Evolutionary conservation across 35 echinoderm and acorn worm genomes (phyloP), one percentile per base, ranked within the genome.

Genomic region (Apostichopus californicus): DNA sequence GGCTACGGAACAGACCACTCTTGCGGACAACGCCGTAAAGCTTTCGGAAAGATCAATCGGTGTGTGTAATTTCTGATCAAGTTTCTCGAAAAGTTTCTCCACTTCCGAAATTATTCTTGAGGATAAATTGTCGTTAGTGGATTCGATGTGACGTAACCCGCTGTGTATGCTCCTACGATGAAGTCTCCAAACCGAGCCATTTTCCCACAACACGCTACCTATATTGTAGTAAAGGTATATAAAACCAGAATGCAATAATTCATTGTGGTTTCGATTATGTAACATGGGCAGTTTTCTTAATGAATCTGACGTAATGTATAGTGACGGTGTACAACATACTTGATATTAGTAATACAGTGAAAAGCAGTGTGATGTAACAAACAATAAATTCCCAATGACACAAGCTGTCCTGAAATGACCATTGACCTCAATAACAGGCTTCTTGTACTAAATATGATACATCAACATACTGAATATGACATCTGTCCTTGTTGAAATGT

Each of bases 181-280:
- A 63, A 72, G 6, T 9, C 86, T 89, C 86, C 86, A 89, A 8
- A 11, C 46, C 18, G 86, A 28, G 9, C 86, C 86, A 28, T 88
- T 89, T 75, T 89, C 86, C 86, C 86, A 89, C 57, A 89, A 25
- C 14, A 89, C 61, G 63, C 86, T 89, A 26, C 86, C 86, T 89
- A 34, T 34, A 34, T 34, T 34, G 28, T 7, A n/a, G 13, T 28
- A 21, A 55, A 85, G 5, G 23, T 7, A 85, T 17, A 9, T 7
- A n/a, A 6, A 57, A 10, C 1, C 4, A 25, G 28, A 34, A 34
- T 34, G 28, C 28, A 73, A 73, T 73, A 21, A 15, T 73, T 14
- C 71, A 73, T 73, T 14, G 71, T 73, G 71, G 71, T 73, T 34
- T 34, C 28, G 28, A 34, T 34, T 34, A 34, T 0, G 28, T 34